Evolutionary conservation across 2,113 vertebrate genomes (phyloP), one percentile per base, ranked within the genome.

Genomic region (Syrrhaptes paradoxus): DNA sequence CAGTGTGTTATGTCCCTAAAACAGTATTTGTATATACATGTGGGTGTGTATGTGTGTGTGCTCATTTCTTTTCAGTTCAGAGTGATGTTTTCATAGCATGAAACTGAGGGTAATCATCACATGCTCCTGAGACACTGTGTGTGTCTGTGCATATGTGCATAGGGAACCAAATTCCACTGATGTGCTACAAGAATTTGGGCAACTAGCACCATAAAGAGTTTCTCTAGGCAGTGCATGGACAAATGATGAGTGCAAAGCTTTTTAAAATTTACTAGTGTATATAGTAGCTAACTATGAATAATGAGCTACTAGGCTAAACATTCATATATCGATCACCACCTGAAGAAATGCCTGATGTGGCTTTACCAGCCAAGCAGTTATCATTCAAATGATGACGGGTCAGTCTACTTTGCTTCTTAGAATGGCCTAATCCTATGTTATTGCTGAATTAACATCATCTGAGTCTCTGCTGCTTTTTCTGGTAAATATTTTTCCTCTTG

Each of bases 101-200:
- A 67, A 85, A 57, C 65, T 51, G 20, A 32, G 38, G 19, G 19
- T 41, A 11, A 16, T 11, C 14, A 34, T 58, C 4, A 0, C 3
- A 3, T 3, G 18, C 10, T 45, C n/a, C 51, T 16, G 20, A 31
- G 52, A 19, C 20, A 4, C 18, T 5, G 4, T 5, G 2, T 38
- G 6, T 34, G 17, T 57, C 17, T 20, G 13, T 38, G 17, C 15
- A 4, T 13, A 22, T 25, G 13, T 13, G 17, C 9, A 8, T 17
- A 58, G 38, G 49, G 46, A 71, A 7, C 7, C 21, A 58, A 2
- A 10, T 31, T 46, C 17, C 52, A 9, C 62, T 2, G 0, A 61
- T 65, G 34, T n/a, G 38, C 41, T 45, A 8, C 16, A 3, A 34
- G 4, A 17, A 32, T 73, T 32, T 38, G 10, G 26, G 29, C 32